A percentile compares a stretch with the other conserved stretches of the same genome.
phyloP scores from a whole-genome alignment of 2,797 vertebrate genomes.

The Onychomys leucogaster region DNA sequence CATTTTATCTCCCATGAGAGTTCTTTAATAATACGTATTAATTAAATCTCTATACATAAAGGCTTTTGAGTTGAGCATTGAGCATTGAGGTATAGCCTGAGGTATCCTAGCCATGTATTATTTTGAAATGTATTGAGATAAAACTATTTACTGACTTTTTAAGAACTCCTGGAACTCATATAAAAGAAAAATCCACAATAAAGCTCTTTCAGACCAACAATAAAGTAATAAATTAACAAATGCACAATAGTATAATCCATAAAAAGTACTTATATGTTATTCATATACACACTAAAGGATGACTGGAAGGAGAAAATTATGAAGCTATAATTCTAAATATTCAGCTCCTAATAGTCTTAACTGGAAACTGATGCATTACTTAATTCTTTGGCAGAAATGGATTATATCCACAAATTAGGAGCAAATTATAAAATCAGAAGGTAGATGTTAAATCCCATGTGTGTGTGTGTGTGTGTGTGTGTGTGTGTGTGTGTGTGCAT shows the following conservation, averaged over 20 bases:
- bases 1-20: conserved; percentile 74
- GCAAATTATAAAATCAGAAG: conserved; percentile 85
- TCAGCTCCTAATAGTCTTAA: conserved; percentile 59
- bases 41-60: conserved; percentile 71
- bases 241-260: conserved; percentile 54
- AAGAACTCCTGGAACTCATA: conserved; percentile 36
- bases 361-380: conserved; percentile 67
- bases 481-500: background rate
- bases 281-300: conserved; percentile 40
- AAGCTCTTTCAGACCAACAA: conserved; percentile 63
- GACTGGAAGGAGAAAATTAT: conserved; percentile 61
- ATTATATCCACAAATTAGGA: conserved; percentile 79
- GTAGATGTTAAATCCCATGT: conserved; percentile 82
- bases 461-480: background rate
- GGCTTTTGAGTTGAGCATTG: conserved; percentile 33
- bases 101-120: conserved; percentile 50
- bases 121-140: conserved; percentile 65
- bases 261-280: conserved; percentile 50
- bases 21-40: conserved; percentile 73
- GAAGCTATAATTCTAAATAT: conserved; percentile 55
- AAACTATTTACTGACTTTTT: conserved; percentile 57
- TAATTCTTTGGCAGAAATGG: conserved; percentile 64
- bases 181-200: conserved; percentile 42
- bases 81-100: conserved; percentile 25
- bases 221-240: conserved; percentile 62